A percentile compares a stretch with the other conserved stretches of the same genome.
phyloP scores from a whole-genome alignment of 35 echinoderm and acorn worm species.

The Lytechinus pictus region DNA sequence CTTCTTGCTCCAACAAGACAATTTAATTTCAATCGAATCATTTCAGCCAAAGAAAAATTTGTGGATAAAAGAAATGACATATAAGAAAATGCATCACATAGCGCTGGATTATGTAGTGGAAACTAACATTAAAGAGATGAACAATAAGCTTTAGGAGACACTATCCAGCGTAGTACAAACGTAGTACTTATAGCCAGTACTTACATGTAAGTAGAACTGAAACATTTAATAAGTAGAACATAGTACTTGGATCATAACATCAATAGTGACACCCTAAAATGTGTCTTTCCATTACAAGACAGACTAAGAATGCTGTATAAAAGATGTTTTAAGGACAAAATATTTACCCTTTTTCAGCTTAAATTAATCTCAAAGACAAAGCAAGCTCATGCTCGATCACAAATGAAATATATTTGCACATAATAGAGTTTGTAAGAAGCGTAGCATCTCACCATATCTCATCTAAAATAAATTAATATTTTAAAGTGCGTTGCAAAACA shows the following conservation, averaged over 20 bases:
- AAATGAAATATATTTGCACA: background rate
- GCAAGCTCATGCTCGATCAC: background rate
- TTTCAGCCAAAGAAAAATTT: too few species aligned
- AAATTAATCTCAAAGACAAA: background rate
- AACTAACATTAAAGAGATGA: too few species aligned
- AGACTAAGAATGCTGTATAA: background rate
- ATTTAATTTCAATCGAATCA: too few species aligned
- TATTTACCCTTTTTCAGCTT: background rate
- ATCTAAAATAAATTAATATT: conserved; percentile 6
- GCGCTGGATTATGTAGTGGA: too few species aligned
- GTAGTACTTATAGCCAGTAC: background rate
- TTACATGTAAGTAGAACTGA: too few species aligned
- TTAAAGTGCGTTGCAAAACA: conserved; percentile 3
- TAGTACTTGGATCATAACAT: background rate
- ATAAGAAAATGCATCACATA: too few species aligned
- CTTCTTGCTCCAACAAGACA: too few species aligned
- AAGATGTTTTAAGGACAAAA: background rate
- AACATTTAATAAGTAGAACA: too few species aligned
- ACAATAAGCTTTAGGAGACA: background rate
- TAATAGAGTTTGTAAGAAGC: background rate
- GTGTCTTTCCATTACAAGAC: background rate
- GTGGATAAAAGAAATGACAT: too few species aligned
- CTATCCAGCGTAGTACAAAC: background rate
- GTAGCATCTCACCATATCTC: background rate
- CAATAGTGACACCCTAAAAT: background rate